Evolutionary conservation across 2,113 vertebrate species (phyloP).

Genomic region (Perca schrenkii): DNA sequence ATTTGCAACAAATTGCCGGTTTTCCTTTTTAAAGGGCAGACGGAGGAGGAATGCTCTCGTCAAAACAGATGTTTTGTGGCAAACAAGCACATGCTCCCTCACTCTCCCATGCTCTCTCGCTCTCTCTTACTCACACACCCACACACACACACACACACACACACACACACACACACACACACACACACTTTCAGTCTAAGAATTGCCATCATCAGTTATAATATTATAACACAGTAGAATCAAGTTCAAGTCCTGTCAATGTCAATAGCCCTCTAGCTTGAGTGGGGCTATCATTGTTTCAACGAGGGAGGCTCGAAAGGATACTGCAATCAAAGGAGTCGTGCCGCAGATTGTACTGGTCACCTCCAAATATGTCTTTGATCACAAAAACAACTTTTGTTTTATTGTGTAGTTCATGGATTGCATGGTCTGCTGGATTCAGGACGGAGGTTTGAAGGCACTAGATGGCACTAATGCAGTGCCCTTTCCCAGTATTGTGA

Average conservation of each 20-base stretch:
- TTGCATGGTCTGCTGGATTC: not conserved
- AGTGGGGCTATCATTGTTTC: constrained; percentile 44
- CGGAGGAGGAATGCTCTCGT: constrained; percentile 50
- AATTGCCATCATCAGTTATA: constrained; percentile 44
- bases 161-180: not conserved
- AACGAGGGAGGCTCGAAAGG: constrained; percentile 38
- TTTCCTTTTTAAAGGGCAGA: constrained; percentile 54
- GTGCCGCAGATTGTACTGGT: not conserved
- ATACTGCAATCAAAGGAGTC: constrained; percentile 66
- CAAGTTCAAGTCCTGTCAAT: constrained; percentile 66
- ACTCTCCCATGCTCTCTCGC: fast-evolving
- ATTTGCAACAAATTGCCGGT: constrained; percentile 69
- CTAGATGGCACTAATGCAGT: constrained; percentile 71
- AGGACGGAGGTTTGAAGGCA: constrained; percentile 43
- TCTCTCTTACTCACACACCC: not conserved
- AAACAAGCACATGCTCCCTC: constrained; percentile 5
- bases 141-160: not conserved
- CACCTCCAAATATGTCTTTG: constrained; percentile 47
- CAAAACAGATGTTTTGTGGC: constrained; percentile 69
- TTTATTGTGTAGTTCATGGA: not conserved
- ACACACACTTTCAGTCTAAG: constrained; percentile 6
- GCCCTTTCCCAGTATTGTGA: not conserved
- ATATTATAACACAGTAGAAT: constrained; percentile 33
- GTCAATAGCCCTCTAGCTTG: constrained; percentile 51
- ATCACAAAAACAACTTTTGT: constrained; percentile 29